Percentiles rank a stretch among this genome's conserved stretches.
These are phyloP conservation scores for Centroberyx gerrardi DNA, from an alignment of 2,797 vertebrate species.

Conservation along the genomic window DNA sequence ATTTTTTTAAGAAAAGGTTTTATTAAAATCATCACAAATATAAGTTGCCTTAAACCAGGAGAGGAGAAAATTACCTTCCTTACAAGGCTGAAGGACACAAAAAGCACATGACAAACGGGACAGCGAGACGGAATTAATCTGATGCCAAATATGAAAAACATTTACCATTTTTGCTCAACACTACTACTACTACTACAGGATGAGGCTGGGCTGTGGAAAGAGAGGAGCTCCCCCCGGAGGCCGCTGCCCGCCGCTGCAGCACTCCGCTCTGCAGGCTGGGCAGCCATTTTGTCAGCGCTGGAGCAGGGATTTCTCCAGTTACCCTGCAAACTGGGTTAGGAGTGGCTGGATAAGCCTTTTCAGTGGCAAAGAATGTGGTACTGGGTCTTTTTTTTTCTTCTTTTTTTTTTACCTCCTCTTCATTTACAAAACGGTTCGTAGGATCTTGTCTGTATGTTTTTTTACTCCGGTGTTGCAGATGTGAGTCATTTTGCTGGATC, in stretches of 20 bases:
- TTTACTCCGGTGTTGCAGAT: slow-evolving; percentile 23
- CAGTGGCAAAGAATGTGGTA: slow-evolving; percentile 32
- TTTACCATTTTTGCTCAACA: slow-evolving; percentile 25
- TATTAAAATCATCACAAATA: slow-evolving; percentile 96
- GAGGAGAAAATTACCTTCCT: slow-evolving; percentile 78
- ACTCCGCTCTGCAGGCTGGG: slow-evolving; percentile 24
- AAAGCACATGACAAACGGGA: slow-evolving; percentile 58
- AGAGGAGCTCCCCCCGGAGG: slow-evolving; percentile 46
- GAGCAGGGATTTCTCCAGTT: slow-evolving; percentile 41
- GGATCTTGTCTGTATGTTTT: slow-evolving; percentile 22
- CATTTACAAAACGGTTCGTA: slow-evolving; percentile 25
- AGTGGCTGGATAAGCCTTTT: slow-evolving; percentile 25
- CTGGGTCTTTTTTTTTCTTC: slow-evolving; percentile 40
- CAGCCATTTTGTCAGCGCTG: slow-evolving; percentile 67
- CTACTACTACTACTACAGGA: slow-evolving; percentile 31
- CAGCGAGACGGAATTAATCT: slow-evolving; percentile 72
- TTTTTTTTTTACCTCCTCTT: slow-evolving; percentile 48
- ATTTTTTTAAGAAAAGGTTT: slow-evolving; percentile 90
- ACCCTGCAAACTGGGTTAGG: slow-evolving; percentile 48
- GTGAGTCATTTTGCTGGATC: slow-evolving; percentile 46
- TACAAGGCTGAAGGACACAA: slow-evolving; percentile 81
- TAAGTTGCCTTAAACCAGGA: slow-evolving; percentile 96
- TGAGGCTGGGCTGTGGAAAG: slow-evolving; percentile 27
- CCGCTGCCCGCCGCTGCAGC: slow-evolving; percentile 34
- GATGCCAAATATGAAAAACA: slow-evolving; percentile 87